Percentiles rank a stretch among this genome's conserved stretches.
Conservation (phyloP, 1,140 invertebrate genomes). For the Conus betulinus region DNA sequence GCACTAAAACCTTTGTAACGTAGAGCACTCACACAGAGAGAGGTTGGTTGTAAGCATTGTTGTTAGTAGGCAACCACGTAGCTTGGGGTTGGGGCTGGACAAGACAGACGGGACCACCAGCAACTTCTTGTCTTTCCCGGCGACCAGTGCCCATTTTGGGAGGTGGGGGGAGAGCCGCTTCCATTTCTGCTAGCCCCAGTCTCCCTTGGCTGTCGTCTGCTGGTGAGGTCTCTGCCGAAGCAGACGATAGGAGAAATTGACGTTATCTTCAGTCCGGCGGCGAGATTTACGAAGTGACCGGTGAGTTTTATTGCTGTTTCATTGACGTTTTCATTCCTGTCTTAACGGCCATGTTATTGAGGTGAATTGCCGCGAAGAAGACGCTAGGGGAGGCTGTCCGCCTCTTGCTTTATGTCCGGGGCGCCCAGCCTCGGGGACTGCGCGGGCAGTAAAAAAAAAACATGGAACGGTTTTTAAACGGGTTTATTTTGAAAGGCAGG, state of each 20-base stretch:
- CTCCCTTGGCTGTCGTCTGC: background rate
- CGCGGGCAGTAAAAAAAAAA: background rate
- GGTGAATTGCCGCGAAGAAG: no score
- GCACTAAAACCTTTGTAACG: background rate
- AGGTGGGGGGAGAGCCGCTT: no score
- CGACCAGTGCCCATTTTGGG: no score
- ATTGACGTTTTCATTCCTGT: conserved; percentile 16
- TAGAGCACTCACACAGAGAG: background rate
- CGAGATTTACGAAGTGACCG: conserved; percentile 9
- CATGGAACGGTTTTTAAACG: background rate
- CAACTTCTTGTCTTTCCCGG: no score
- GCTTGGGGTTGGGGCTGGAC: no score
- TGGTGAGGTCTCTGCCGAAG: background rate
- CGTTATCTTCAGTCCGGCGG: background rate
- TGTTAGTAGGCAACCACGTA: no score
- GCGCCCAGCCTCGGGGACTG: background rate
- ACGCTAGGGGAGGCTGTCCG: no score
- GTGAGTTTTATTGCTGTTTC: conserved; percentile 21
- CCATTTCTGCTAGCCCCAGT: no score
- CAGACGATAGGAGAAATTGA: background rate
- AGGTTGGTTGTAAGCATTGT: no score
- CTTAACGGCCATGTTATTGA: conserved; percentile 9
- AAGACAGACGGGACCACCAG: no score
- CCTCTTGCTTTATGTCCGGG: no score
- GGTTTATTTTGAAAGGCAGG: background rate